Evolutionary conservation across 2,797 vertebrate species (phyloP).

Genomic region (Eulemur mongoz): DNA sequence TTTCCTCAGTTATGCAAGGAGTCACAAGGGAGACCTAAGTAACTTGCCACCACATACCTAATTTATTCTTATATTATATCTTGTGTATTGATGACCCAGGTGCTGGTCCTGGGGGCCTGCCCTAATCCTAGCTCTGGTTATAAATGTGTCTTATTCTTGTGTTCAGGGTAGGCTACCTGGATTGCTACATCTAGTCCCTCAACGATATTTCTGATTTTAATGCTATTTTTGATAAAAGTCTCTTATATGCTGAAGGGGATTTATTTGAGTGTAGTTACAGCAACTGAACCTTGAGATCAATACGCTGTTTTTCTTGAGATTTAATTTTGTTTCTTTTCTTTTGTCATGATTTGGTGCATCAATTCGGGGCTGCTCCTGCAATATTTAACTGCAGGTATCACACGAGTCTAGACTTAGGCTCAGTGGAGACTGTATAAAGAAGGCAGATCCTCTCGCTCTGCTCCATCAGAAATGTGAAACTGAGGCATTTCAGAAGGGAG

Average conservation of each 20-base stretch:
- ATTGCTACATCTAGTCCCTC: too few species aligned
- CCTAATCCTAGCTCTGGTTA: not conserved
- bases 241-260: rapidly evolving
- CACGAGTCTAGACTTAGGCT: rapidly evolving
- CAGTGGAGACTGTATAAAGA: not conserved
- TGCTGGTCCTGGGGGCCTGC: not conserved
- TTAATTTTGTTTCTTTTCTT: not conserved
- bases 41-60: rapidly evolving
- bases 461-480: not conserved
- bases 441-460: not conserved
- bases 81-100: not conserved
- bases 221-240: not conserved
- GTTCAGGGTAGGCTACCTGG: rapidly evolving
- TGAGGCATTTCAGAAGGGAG: not conserved
- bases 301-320: not conserved
- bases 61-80: not conserved
- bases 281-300: too few species aligned
- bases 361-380: rapidly evolving
- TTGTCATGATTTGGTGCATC: not conserved
- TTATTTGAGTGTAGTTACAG: not conserved
- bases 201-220: not conserved
- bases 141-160: not conserved
- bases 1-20: not conserved
- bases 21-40: not conserved
- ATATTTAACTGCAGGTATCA: too few species aligned